Percentiles rank a stretch among this genome's conserved stretches.
phyloP scores from a whole-genome alignment of 2,888 invertebrate genomes.

The Polymixis flavicincta region DNA sequence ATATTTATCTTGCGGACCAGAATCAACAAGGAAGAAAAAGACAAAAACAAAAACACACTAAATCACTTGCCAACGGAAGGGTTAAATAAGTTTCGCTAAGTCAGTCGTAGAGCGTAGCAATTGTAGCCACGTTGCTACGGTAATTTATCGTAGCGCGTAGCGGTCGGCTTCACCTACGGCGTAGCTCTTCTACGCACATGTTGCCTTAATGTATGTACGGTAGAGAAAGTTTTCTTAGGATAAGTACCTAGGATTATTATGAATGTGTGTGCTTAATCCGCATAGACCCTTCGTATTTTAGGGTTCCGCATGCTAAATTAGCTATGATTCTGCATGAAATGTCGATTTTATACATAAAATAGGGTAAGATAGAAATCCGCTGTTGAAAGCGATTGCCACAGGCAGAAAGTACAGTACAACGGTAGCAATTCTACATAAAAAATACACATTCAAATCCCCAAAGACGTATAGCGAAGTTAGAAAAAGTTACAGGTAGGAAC shows the following conservation, averaged over 20 bases:
- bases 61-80: slow-evolving; percentile 51
- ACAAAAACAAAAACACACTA: slow-evolving; percentile 60
- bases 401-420: slow-evolving; percentile 7
- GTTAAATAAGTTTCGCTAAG: slow-evolving; percentile 61
- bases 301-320: slow-evolving; percentile 11
- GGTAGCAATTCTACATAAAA: slow-evolving; percentile 22
- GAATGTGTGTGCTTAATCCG: slow-evolving; percentile 46
- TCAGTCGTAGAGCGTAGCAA: slow-evolving; percentile 55
- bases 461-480: slow-evolving; percentile 36
- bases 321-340: not conserved
- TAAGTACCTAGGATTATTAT: slow-evolving; percentile 53
- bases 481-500: slow-evolving; percentile 52
- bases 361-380: not conserved
- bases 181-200: slow-evolving; percentile 68
- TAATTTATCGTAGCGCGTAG: slow-evolving; percentile 64
- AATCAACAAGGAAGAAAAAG: slow-evolving; percentile 41
- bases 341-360: not conserved
- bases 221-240: slow-evolving; percentile 67
- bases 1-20: slow-evolving; percentile 42
- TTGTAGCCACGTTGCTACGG: slow-evolving; percentile 60
- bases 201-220: slow-evolving; percentile 63
- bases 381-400: not conserved
- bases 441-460: slow-evolving; percentile 43
- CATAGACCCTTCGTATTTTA: slow-evolving; percentile 22
- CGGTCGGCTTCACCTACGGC: slow-evolving; percentile 64